Evolutionary conservation across 2,113 vertebrate genomes (phyloP), one percentile per base, ranked within the genome.

Genomic region (Lethenteron reissneri): DNA sequence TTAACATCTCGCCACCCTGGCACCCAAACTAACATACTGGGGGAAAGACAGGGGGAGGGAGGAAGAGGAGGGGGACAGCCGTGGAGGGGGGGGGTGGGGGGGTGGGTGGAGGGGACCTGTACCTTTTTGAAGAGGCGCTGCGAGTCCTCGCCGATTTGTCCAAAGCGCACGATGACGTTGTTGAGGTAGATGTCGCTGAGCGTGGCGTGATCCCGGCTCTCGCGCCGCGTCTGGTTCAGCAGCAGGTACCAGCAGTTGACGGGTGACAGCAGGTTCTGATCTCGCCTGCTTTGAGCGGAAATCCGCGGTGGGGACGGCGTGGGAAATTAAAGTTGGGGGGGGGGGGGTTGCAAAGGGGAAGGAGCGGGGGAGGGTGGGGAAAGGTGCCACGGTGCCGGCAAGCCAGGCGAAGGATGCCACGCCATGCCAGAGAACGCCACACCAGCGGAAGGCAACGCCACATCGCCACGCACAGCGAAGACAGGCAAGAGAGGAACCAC

Each of bases 71-170:
- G 41, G 41, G 41, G 41, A 41, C 41, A 41, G 5, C 41, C 41
- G 6, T 41, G 41, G 41, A 1, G 41, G 41, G 41, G 41, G 41
- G 41, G 41, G 41, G 41, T 41, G 41, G 6, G 41, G 41, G 5
- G 41, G 25, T 25, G 25, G 41, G 41, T 41, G 41, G 41, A 41
- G 41, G 41, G 41, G 41, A 7, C 41, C 41, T 76, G 19, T 82
- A 99, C 94, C 91, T 97, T 99, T 80, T 97, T 99, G 74, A 99
- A 89, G 74, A 99, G 88, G 58, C 92, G 84, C 5, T 90, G 94
- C n/a, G 90, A 95, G 78, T 99, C 92, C 77, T 99, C 94, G 0
- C 92, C 92, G 78, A 97, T 92, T 82, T 99, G 94, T 90, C 96
- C 95, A 82, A 99, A 95, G 70, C 92, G 83, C 90, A 96, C 96